Conservation (phyloP, 2,888 invertebrate species). For the Hypomecis punctinalis region DNA sequence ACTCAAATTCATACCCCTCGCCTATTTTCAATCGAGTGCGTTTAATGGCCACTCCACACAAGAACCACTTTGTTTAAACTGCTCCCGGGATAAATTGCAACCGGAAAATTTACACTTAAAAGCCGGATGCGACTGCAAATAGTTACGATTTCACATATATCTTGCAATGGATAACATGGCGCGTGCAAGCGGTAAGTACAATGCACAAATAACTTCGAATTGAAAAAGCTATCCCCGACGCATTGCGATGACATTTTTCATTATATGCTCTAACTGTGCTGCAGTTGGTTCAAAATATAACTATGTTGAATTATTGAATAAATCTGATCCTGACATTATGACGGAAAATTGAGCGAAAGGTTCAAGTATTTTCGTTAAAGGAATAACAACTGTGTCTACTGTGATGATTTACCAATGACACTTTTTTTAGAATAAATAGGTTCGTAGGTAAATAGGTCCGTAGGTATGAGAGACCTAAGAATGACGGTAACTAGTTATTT, state of each 20-base stretch:
- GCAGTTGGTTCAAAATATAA: too few species aligned
- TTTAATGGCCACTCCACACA: constrained; percentile 46
- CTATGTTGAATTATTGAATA: too few species aligned
- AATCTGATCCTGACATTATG: too few species aligned
- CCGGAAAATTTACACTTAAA: constrained; percentile 84
- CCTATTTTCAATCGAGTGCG: constrained; percentile 41
- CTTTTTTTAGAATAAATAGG: too few species aligned
- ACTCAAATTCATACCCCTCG: constrained; percentile 42
- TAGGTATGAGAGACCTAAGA: too few species aligned
- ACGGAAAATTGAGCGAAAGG: too few species aligned
- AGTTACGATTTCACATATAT: constrained; percentile 79
- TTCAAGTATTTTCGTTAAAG: too few species aligned
- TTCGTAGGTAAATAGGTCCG: too few species aligned
- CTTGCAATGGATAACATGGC: constrained; percentile 69
- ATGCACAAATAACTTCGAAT: constrained; percentile 35
- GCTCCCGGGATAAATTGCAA: constrained; percentile 75
- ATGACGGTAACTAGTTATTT: too few species aligned
- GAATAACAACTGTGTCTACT: too few species aligned
- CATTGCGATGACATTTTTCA: constrained; percentile 34
- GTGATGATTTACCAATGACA: too few species aligned
- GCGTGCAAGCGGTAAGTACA: constrained; percentile 43
- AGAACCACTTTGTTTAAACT: constrained; percentile 51
- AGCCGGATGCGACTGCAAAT: constrained; percentile 79
- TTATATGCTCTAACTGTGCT: constrained; percentile 20
- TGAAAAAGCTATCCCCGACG: constrained; percentile 54